Evolutionary conservation across 2,797 vertebrate genomes (phyloP).

Genomic region (Galago senegalensis): DNA sequence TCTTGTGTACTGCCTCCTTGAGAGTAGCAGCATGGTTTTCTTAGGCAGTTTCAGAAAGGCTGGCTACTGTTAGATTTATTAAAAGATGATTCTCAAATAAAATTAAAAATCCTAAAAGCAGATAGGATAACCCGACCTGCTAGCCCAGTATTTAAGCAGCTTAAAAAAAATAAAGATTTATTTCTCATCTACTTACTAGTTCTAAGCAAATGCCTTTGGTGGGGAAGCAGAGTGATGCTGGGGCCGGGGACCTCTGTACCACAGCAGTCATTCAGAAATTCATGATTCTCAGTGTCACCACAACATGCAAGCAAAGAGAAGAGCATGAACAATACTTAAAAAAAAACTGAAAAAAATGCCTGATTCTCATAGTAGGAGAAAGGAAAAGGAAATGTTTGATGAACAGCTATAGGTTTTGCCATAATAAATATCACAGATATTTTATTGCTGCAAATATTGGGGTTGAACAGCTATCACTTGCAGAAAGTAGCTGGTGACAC

Average conservation of each 20-base stretch:
- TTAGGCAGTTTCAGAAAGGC: not conserved
- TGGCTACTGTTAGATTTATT: not conserved
- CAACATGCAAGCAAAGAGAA: not conserved
- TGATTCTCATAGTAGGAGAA: not conserved
- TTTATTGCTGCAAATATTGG: constrained; percentile 23
- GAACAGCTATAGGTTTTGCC: not conserved
- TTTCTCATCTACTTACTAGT: not conserved
- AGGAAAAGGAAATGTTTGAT: constrained; percentile 13
- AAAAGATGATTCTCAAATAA: constrained; percentile 36
- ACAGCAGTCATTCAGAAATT: not conserved
- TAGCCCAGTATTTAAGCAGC: not conserved
- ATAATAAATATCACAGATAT: not conserved
- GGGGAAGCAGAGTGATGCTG: not conserved
- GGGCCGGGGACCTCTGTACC: not conserved
- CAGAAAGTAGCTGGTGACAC: not conserved
- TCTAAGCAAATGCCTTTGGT: not conserved
- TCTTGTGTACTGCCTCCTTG: not conserved
- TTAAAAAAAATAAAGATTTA: constrained; percentile 49
- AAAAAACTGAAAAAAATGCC: constrained; percentile 5
- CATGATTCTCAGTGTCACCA: not conserved
- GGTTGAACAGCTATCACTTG: not conserved
- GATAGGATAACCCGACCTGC: not conserved
- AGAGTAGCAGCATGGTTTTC: not conserved
- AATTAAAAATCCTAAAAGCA: not conserved
- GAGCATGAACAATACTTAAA: not conserved